A percentile compares a stretch with the other conserved stretches of the same genome.
Evolutionary conservation across 2,797 vertebrate species (phyloP).

Genomic region (Sebastes steindachneri): DNA sequence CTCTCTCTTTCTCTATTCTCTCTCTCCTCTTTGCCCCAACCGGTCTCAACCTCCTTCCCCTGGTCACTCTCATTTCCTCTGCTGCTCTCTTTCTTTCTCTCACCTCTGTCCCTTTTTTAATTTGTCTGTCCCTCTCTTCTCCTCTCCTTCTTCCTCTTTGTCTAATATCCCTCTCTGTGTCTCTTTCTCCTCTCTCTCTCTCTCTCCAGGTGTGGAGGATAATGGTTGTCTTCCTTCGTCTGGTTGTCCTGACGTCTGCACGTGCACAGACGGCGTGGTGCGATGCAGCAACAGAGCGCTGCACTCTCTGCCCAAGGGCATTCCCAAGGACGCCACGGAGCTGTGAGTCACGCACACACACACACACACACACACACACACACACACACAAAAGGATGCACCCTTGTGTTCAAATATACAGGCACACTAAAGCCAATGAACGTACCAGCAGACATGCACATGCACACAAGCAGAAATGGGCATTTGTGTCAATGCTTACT

Average conservation of each 20-base stretch:
- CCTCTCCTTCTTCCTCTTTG: background rate
- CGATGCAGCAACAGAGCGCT: slow-evolving; percentile 96
- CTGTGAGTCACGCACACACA: slow-evolving; percentile 86
- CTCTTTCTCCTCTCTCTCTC: background rate
- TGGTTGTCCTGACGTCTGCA: slow-evolving; percentile 93
- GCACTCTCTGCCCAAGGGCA: slow-evolving; percentile 89
- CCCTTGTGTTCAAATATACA: background rate
- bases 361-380: slow-evolving; percentile 5
- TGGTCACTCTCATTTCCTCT: slow-evolving; percentile 3
- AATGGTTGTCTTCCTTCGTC: slow-evolving; percentile 92
- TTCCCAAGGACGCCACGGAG: slow-evolving; percentile 97
- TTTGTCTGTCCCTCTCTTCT: slow-evolving; percentile 16
- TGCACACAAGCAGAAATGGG: background rate
- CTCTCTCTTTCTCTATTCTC: background rate
- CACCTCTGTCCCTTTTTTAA: slow-evolving; percentile 4
- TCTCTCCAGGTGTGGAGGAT: slow-evolving; percentile 88
- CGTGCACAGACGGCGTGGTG: slow-evolving; percentile 93
- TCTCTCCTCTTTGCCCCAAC: background rate
- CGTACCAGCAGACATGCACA: background rate
- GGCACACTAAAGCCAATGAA: background rate
- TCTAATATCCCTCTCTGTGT: slow-evolving; percentile 13
- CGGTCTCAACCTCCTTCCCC: background rate
- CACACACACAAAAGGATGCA: background rate
- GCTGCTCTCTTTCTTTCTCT: slow-evolving; percentile 4
- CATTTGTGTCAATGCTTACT: background rate